phyloP scores from a whole-genome alignment of 2,888 invertebrate species.

The Drosophila crucigera region DNA sequence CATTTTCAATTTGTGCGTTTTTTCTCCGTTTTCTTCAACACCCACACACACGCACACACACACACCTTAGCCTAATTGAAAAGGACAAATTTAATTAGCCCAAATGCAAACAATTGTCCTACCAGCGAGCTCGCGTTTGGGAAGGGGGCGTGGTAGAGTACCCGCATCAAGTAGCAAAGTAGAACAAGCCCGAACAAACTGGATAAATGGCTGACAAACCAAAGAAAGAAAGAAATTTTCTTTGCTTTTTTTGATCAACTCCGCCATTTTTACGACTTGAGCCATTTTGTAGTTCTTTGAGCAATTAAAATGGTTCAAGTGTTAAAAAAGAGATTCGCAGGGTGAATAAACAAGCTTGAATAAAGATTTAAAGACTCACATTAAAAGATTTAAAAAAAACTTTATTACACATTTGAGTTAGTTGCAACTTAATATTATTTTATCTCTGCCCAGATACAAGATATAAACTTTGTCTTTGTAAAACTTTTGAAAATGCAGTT shows the following conservation, averaged over 20 bases:
- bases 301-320: constrained; percentile 4
- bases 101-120: constrained; percentile 53
- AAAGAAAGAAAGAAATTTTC: constrained; percentile 1
- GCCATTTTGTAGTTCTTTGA: constrained; percentile 8
- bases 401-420: not conserved
- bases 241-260: not conserved
- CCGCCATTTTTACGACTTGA: constrained; percentile 1
- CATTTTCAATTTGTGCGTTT: constrained; percentile 34
- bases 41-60: not conserved
- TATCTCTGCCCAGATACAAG: not conserved
- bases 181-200: not conserved
- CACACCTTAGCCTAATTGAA: constrained; percentile 50
- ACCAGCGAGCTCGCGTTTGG: not conserved
- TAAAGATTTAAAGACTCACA: not conserved
- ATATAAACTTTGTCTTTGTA: not conserved
- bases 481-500: not conserved
- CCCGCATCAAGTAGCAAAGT: constrained; percentile 4
- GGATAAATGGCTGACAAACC: constrained; percentile 10
- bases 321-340: not conserved
- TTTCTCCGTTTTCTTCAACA: constrained; percentile 13
- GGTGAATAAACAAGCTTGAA: not conserved
- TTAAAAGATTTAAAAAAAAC: not conserved
- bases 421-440: not conserved
- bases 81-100: constrained; percentile 69
- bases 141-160: no score